Evolutionary conservation across 2,113 vertebrate species (phyloP), one percentile per base, ranked within the genome.

Genomic region (Mellivora capensis): DNA sequence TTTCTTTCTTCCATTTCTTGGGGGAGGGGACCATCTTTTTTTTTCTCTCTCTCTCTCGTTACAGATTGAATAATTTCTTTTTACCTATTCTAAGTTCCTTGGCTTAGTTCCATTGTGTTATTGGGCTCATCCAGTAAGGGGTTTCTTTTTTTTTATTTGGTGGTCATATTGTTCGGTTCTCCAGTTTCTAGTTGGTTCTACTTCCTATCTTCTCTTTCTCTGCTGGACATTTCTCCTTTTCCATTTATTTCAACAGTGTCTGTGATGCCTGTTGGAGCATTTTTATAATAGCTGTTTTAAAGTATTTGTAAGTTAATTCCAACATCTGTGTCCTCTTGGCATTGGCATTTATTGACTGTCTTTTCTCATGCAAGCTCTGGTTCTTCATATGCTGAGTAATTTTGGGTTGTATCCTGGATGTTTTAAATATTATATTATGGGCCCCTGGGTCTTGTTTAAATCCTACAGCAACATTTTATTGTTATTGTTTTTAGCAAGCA

Each of bases 351-450:
- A 76, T 42, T 93, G 39, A 90, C 21, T 89, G 72, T 71, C 90
- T 95, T 84, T 97, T 91, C 76, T 92, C 85, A 57, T 59, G 15
- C 71, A 97, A 96, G 39, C 86, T 93, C 84, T 94, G 20, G 9
- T 94, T 97, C 57, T 95, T 94, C 69, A 84, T 64, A 95, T 7
- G 47, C 71, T 87, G 18, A 96, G 52, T 97, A 95, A 91, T 92
- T 97, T 59, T 79, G 69, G 42, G 87, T 83, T 64, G 8, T 57
- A 62, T 90, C 14, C 11, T 87, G 57, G 54, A 90, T 7, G 62
- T 83, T 85, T 87, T 95, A 57, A 96, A 90, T 72, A 67, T 52
- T 96, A 69, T 69, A 8, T 71, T 77, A 76, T 13, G 11, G 94
- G n/a, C 18, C 57, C 77, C 69, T 93, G n/a, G 21, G 67, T 79